A percentile compares a stretch with the other conserved stretches of the same genome.
phyloP scores from a whole-genome alignment of 1,140 invertebrate genomes.

The Harpegnathos saltator region DNA sequence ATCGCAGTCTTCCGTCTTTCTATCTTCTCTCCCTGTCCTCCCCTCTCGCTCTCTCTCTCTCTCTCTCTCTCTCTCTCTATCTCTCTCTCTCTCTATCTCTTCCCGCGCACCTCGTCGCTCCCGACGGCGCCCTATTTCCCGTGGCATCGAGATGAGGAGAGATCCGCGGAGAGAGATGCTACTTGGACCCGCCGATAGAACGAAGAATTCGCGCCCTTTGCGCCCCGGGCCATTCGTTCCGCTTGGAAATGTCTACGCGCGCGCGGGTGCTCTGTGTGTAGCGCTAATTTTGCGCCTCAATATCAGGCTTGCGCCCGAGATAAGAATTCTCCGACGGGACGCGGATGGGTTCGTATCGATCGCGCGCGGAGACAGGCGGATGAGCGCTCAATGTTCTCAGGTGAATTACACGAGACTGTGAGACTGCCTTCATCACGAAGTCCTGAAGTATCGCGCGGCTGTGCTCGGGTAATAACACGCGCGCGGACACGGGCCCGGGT shows the following conservation, averaged over 20 bases:
- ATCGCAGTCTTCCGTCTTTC: constrained; percentile 7
- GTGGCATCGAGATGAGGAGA: not conserved
- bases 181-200: not conserved
- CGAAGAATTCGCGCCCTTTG: not conserved
- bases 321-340: constrained; percentile 1
- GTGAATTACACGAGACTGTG: constrained; percentile 34
- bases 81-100: constrained; percentile 31
- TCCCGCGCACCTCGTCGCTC: not conserved
- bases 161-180: not conserved
- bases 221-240: not conserved
- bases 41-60: not conserved
- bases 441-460: constrained; percentile 39
- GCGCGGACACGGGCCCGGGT: too few species aligned
- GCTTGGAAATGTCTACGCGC: not conserved
- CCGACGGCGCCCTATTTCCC: not conserved
- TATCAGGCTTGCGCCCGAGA: not conserved
- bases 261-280: not conserved
- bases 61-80: too few species aligned
- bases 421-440: constrained; percentile 50
- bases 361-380: not conserved
- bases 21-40: constrained; percentile 45
- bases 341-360: constrained; percentile 20
- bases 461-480: constrained; percentile 25
- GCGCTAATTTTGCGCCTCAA: not conserved
- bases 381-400: constrained; percentile 45